phyloP scores from a whole-genome alignment of 1,140 invertebrate genomes.

The Oryzaephilus surinamensis region DNA sequence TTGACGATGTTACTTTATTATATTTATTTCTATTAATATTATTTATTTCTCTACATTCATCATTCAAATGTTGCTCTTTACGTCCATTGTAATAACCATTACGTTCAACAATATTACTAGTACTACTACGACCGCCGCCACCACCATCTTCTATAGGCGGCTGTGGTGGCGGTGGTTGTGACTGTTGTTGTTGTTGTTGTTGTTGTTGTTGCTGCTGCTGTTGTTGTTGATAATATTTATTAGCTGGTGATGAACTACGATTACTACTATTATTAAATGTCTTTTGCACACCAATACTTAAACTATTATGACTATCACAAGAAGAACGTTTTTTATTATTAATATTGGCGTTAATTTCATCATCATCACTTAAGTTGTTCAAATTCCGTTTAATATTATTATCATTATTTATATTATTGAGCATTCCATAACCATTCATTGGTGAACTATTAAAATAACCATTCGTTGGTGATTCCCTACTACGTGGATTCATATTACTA shows the following conservation, averaged over 20 bases:
- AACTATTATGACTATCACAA: slow-evolving; percentile 18
- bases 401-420: slow-evolving; percentile 3
- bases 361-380: slow-evolving; percentile 2
- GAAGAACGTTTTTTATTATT: slow-evolving; percentile 13
- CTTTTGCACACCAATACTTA: slow-evolving; percentile 11
- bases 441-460: slow-evolving; percentile 4
- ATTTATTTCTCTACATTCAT: slow-evolving; percentile 18
- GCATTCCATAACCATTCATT: background rate
- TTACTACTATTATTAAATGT: too few relatives aligned
- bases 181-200: too few relatives aligned
- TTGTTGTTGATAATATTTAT: too few relatives aligned
- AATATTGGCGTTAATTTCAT: background rate
- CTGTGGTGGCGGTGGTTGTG: too few relatives aligned
- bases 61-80: slow-evolving; percentile 1
- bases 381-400: background rate
- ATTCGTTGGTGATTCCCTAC: slow-evolving; percentile 25
- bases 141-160: too few relatives aligned
- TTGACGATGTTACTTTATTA: slow-evolving; percentile 23
- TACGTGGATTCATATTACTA: slow-evolving; percentile 35
- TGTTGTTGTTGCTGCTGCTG: background rate
- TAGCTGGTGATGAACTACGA: too few relatives aligned
- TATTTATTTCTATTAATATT: slow-evolving; percentile 27
- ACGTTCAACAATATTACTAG: slow-evolving; percentile 2
- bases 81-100: slow-evolving; percentile 1
- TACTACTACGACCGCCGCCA: background rate